These are phyloP conservation scores for Hemichromis elongatus DNA, from an alignment of 2,113 vertebrate genomes.

Conservation along the genomic window DNA sequence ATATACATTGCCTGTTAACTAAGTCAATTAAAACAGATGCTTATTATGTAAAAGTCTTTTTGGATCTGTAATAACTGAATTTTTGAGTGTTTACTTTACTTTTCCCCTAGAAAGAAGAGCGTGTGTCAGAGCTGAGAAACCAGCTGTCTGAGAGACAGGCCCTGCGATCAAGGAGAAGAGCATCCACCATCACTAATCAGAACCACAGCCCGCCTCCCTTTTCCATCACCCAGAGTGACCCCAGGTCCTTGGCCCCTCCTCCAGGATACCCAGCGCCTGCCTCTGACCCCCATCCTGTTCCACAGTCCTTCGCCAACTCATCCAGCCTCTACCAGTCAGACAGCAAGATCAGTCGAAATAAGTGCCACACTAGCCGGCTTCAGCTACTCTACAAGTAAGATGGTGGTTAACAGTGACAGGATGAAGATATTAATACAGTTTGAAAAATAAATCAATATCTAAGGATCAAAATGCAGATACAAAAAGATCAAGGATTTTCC, in stretches of 20 bases:
- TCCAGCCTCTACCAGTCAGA: slow-evolving; percentile 74
- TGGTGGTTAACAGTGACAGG: background rate
- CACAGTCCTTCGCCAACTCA: slow-evolving; percentile 71
- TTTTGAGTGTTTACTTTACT: background rate
- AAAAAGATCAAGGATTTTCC: background rate
- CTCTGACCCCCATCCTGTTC: slow-evolving; percentile 61
- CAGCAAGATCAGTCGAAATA: slow-evolving; percentile 79
- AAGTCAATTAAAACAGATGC: background rate
- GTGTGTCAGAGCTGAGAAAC: slow-evolving; percentile 83
- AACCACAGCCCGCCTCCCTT: slow-evolving; percentile 59
- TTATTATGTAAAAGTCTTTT: background rate
- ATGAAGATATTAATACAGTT: background rate
- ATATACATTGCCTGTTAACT: background rate
- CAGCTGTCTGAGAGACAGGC: slow-evolving; percentile 84
- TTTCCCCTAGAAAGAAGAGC: slow-evolving; percentile 82
- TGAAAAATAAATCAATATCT: background rate
- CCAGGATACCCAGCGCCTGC: slow-evolving; percentile 68
- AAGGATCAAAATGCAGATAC: accelerated
- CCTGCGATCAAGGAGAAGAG: slow-evolving; percentile 78
- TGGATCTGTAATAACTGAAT: background rate
- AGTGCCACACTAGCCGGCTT: slow-evolving; percentile 83
- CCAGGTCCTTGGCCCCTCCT: slow-evolving; percentile 63
- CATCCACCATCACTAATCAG: slow-evolving; percentile 61
- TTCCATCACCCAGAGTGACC: slow-evolving; percentile 39
- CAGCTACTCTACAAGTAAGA: slow-evolving; percentile 87